Conservation (phyloP, 2,888 invertebrate genomes). For the Drosophila parthenogenetica region DNA sequence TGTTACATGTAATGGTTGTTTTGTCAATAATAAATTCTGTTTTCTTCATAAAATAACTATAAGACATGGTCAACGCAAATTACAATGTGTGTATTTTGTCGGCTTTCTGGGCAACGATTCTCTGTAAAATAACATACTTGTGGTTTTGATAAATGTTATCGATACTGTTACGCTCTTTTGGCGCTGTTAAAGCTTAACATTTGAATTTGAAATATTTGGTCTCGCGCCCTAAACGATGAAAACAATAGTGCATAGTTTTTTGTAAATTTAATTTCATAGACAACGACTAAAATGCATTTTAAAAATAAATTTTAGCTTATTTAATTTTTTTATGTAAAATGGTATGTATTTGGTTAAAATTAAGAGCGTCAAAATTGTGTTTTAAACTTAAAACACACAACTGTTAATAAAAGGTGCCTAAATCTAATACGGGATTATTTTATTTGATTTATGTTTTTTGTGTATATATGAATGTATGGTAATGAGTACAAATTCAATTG, state of each 20-base stretch:
- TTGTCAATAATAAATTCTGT: no score
- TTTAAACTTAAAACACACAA: slow-evolving; percentile 23
- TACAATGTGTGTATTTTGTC: no score
- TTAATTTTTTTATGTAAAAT: slow-evolving; percentile 57
- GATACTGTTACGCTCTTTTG: neutral
- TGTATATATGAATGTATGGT: slow-evolving; percentile 23
- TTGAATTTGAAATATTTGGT: neutral
- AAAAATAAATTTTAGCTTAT: slow-evolving; percentile 66
- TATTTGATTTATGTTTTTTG: slow-evolving; percentile 36
- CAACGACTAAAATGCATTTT: slow-evolving; percentile 75
- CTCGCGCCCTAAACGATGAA: neutral
- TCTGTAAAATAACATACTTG: no score
- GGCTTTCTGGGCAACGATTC: no score
- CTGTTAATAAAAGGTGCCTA: slow-evolving; percentile 48
- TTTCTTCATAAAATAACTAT: no score
- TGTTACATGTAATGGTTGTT: no score
- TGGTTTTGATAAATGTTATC: neutral
- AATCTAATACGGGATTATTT: slow-evolving; percentile 59
- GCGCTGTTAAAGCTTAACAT: neutral
- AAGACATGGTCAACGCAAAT: no score
- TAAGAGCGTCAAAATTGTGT: slow-evolving; percentile 62
- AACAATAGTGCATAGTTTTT: neutral
- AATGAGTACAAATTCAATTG: slow-evolving; percentile 64
- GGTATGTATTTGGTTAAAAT: slow-evolving; percentile 60
- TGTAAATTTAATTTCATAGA: slow-evolving; percentile 64